These are phyloP conservation scores for Gulo gulo DNA, from an alignment of 2,113 vertebrate species.

Conservation along the genomic window DNA sequence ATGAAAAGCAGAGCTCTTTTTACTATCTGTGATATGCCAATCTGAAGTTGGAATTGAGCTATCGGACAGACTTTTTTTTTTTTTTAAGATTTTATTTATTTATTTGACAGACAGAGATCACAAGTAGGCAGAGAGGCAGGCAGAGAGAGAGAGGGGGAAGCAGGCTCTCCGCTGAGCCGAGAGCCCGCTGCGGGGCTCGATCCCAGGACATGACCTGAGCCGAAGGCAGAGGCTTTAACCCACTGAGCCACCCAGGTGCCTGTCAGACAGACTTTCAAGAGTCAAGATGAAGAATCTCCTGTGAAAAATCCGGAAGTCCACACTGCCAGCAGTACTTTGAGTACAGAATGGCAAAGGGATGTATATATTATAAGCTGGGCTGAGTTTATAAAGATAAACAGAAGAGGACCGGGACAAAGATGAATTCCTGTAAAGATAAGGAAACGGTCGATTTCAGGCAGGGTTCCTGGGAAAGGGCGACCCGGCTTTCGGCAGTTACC, in stretches of 20 bases:
- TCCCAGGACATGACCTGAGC: no score
- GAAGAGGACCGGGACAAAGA: not conserved
- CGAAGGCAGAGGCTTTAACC: no score
- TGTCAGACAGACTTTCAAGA: not conserved
- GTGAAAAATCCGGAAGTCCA: not conserved
- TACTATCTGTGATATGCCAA: not conserved
- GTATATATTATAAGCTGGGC: not conserved
- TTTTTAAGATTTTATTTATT: no score
- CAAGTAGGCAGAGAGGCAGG: no score
- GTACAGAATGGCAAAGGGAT: not conserved
- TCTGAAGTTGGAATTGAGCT: not conserved
- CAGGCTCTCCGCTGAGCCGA: no score
- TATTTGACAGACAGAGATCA: no score
- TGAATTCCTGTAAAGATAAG: not conserved
- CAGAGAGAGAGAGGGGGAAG: no score
- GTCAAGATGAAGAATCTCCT: not conserved
- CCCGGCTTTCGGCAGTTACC: not conserved
- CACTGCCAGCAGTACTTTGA: not conserved
- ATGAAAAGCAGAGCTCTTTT: not conserved
- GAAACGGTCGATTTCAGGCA: not conserved
- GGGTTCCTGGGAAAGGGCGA: not conserved
- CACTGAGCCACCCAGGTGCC: no score
- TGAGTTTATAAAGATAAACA: not conserved
- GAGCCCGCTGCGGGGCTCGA: no score
- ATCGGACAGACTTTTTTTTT: not conserved